Base-by-base conservation (phyloP, 2,888 invertebrate genomes). In the Mimachlamys varia region DNA sequence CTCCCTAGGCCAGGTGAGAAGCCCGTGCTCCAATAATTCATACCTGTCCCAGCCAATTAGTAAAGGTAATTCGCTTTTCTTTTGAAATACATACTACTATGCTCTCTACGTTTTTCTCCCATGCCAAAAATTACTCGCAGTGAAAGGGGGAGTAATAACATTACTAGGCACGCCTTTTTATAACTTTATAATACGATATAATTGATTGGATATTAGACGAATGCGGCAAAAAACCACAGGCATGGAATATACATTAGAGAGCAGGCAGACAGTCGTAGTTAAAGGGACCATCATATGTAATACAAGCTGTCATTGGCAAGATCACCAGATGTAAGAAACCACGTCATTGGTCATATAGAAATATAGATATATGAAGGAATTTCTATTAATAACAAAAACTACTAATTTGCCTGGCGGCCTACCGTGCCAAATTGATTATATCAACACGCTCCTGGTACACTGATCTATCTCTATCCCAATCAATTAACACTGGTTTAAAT, bases 81-180 rank as follows among this genome's bases (percentile, higher is more conserved):
- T 76, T 76, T 76, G 76, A 76, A 76, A 76, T 76, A 76, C 76
- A 76, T 33, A 33, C 76, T 76, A 15, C 76, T 76, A 76, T 76
- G 27, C 76, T 33, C 2, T 76, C 76, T 76, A 76, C 33, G 76
- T 76, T 76, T 76, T 76, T 76, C 33, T 76, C 27, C 76, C 76
- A 76, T 76, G 76, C 76, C 76, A 76, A 76, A 33, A 76, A 76
- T 76, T 19, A 27, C 76, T 76, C 13, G 33, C 76, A 76, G 33
- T 76, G 76, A 76, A 76, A 76, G 33, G 76, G 76, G 76, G 33
- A 12, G 76, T 33, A 76, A 76, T 76, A 76, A 76, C 76, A 76
- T 76, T 33, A 76, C 76, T 76, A 76, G 76, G 76, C 76, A 76
- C 76, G 76, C 76, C 76, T 76, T 76, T 76, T 76, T 76, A 76